A percentile compares a stretch with the other conserved stretches of the same genome.
These are phyloP conservation scores for Macrosteles quadrilineatus DNA, from an alignment of 1,140 invertebrate species.

Conservation along the genomic window DNA sequence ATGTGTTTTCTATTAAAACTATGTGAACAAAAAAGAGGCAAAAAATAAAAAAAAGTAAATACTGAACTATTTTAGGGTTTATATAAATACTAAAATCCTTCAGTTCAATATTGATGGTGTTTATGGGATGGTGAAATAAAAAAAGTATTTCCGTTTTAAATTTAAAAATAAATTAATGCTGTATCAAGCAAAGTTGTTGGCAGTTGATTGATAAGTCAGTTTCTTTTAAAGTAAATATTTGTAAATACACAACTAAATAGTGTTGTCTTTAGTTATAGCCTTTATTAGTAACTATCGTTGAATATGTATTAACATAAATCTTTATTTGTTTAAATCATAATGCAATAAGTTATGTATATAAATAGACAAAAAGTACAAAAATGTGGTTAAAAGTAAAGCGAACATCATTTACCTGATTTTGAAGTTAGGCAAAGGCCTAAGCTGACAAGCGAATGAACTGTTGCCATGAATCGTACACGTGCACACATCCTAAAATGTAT, in stretches of 20 bases:
- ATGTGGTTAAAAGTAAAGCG: not conserved
- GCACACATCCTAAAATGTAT: not conserved
- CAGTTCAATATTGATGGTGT: too few species aligned
- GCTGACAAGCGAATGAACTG: not conserved
- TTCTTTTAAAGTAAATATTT: not conserved
- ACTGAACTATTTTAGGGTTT: too few species aligned
- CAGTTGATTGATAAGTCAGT: too few species aligned
- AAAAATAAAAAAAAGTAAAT: too few species aligned
- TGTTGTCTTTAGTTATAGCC: not conserved
- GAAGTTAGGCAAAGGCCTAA: not conserved
- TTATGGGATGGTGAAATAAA: too few species aligned
- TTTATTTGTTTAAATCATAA: not conserved
- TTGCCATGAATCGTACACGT: not conserved
- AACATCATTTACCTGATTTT: not conserved
- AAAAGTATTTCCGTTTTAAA: too few species aligned
- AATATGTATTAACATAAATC: not conserved
- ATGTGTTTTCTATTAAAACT: too few species aligned
- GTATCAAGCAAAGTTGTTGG: too few species aligned
- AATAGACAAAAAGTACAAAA: not conserved
- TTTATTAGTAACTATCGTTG: not conserved
- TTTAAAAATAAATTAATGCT: too few species aligned
- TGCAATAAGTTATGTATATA: not conserved
- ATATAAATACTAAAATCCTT: too few species aligned
- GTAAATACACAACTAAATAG: not conserved
- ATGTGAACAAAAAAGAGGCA: too few species aligned